Conservation (phyloP, 2,888 invertebrate genomes). For the Leucania comma region DNA sequence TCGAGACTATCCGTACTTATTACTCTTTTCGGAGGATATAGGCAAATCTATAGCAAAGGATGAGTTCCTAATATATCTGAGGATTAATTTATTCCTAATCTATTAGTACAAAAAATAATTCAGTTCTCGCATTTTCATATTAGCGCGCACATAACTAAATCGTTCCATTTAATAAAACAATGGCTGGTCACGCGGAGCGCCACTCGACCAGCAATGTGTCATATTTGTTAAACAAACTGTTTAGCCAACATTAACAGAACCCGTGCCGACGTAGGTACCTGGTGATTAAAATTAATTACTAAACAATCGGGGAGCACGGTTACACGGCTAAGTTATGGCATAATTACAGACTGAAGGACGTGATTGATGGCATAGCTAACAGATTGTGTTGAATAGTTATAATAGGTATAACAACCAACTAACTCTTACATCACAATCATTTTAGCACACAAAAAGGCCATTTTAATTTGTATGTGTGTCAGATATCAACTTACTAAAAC, state of each 20-base stretch:
- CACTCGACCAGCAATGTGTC: slow-evolving; percentile 41
- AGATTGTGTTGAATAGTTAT: slow-evolving; percentile 27
- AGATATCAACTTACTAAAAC: too few species aligned
- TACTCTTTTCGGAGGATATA: slow-evolving; percentile 7
- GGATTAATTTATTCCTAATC: background rate
- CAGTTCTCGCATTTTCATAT: slow-evolving; percentile 3
- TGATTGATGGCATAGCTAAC: slow-evolving; percentile 56
- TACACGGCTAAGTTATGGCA: slow-evolving; percentile 62
- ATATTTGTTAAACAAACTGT: slow-evolving; percentile 35
- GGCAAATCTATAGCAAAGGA: background rate
- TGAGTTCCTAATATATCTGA: background rate
- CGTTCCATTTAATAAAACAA: background rate
- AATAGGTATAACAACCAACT: slow-evolving; percentile 16
- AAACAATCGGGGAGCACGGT: slow-evolving; percentile 56
- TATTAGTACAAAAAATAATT: slow-evolving; percentile 1
- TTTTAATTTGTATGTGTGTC: too few species aligned
- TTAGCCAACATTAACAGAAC: slow-evolving; percentile 33
- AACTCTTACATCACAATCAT: slow-evolving; percentile 11
- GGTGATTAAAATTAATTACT: slow-evolving; percentile 61
- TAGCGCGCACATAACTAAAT: background rate
- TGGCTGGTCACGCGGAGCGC: slow-evolving; percentile 3
- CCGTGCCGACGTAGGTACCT: slow-evolving; percentile 26
- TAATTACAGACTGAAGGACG: slow-evolving; percentile 54
- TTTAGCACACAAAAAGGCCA: background rate
- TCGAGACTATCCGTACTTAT: slow-evolving; percentile 16